Evolutionary conservation across 30 jellyfish, hydroid and myxozoan species (phyloP), one percentile per base, ranked within the genome.

Genomic region (Rhopilema esculentum): DNA sequence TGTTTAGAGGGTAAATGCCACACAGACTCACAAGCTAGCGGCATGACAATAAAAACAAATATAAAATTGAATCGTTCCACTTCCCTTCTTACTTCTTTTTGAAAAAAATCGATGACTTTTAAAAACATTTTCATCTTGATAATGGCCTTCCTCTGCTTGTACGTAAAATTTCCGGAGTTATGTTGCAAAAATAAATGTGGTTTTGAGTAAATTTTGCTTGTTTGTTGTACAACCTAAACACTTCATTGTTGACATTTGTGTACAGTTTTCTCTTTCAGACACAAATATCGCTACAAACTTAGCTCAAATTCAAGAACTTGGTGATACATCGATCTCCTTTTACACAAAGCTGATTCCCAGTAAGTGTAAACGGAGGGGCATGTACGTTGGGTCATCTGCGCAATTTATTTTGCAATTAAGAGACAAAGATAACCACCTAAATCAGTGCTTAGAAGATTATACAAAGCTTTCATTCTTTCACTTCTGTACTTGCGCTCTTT

Each of bases 401-500:
- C 82, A 15, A 52, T 28, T 28, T 23, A 57, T 71, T 71, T 27
- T 26, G 50, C 23, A 71, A 71, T 71, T 71, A 71, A 71, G 25
- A 30, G 1, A 71, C 48, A 28, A 40, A 71, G n/a, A 71, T 9
- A 26, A 33, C 65, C 24, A 19, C 27, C 25, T 27, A 71, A 29
- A 28, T 52, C 65, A 71, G 21, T 26, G 22, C 65, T 26, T 71
- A 71, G 48, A 71, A 33, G 50, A 68, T 68, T 71, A 49, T 51
- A 30, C 74, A 53, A 51, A 27, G 77, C 17, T 29, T 18, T 29
- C 87, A 49, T 77, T 77, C 65, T 77, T 77, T 49, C 28, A 57
- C 61, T 23, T 22, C 29, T 27, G 66, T n/a, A 51, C 75, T 40
- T 49, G 72, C 87, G 87, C 87, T 24, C 51, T 50, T 77, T 77